Conservation (phyloP, 2,888 invertebrate genomes). For the Incurvaria masculella region DNA sequence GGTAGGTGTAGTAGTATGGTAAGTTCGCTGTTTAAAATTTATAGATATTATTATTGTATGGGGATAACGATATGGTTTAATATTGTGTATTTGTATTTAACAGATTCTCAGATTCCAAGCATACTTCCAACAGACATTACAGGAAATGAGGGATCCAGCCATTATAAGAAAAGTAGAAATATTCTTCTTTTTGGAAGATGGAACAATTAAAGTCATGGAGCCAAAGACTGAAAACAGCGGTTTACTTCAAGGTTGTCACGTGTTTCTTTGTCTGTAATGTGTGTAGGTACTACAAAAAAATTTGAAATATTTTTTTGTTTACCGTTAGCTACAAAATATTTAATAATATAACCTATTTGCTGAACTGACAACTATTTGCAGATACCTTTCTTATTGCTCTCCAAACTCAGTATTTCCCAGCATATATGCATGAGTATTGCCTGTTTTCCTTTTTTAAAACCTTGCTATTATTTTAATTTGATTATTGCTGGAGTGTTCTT, state of each 20-base stretch:
- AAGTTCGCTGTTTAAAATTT: conserved; percentile 14
- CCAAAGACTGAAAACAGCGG: conserved; percentile 82
- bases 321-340: no score
- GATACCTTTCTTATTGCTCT: no score
- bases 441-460: no score
- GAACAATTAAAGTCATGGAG: conserved; percentile 84
- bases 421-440: no score
- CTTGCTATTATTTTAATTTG: no score
- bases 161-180: conserved; percentile 79
- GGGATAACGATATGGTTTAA: not conserved
- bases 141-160: conserved; percentile 66
- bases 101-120: conserved; percentile 75
- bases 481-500: no score
- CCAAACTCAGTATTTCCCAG: no score
- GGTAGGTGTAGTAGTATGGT: no score
- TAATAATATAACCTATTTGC: no score
- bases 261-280: not conserved
- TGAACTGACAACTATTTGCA: no score
- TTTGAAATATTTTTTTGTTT: no score
- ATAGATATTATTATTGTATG: not conserved
- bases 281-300: no score
- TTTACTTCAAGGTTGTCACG: conserved; percentile 68
- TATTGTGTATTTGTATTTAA: conserved; percentile 17
- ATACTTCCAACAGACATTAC: conserved; percentile 75
- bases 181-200: conserved; percentile 87